Evolutionary conservation across 2,113 vertebrate genomes (phyloP).

Genomic region (Ramphastos sulfuratus): DNA sequence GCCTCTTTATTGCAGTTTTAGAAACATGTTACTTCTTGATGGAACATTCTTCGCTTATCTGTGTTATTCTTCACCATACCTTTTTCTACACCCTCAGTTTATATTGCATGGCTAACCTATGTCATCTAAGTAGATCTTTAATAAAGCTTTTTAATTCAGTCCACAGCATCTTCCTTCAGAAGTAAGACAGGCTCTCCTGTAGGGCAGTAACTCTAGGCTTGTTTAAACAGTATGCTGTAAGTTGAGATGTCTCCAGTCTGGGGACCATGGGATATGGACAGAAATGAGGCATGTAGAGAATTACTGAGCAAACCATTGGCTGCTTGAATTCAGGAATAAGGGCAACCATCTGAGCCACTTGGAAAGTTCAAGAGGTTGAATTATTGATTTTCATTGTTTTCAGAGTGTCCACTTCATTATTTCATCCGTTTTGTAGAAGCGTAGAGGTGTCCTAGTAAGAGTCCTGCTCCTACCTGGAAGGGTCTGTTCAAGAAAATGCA

Average conservation of each 20-base stretch:
- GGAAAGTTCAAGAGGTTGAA: background rate
- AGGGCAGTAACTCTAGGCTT: background rate
- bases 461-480: background rate
- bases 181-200: background rate
- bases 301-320: background rate
- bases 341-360: background rate
- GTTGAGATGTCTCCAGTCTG: background rate
- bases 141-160: background rate
- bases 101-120: background rate
- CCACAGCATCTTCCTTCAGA: background rate
- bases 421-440: background rate
- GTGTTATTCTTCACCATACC: background rate
- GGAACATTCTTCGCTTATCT: rapidly evolving
- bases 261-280: rapidly evolving
- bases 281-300: background rate
- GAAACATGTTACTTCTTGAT: background rate
- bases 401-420: background rate
- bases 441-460: background rate
- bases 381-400: background rate
- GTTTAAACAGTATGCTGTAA: background rate
- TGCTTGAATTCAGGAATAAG: background rate
- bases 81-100: background rate
- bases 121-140: background rate
- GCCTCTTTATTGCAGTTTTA: background rate
- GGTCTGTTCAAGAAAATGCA: background rate